Evolutionary conservation across 2,888 invertebrate genomes (phyloP), one percentile per base, ranked within the genome.

Genomic region (Allygus modestus): DNA sequence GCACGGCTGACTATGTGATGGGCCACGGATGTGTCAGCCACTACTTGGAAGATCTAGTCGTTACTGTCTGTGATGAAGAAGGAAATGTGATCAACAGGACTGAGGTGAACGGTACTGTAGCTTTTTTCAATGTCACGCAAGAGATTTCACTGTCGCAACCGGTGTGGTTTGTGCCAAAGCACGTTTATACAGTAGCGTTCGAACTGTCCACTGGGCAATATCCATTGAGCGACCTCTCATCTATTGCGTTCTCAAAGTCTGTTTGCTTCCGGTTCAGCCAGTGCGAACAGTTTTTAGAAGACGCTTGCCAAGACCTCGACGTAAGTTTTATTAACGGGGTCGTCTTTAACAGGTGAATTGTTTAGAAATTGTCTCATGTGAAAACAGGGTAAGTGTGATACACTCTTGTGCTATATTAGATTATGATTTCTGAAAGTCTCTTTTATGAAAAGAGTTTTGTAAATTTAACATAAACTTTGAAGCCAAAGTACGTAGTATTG

Each of bases 91-190:
- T 91, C 84, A 91, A 90, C 86, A 88, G 88, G 81, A 90, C 90
- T 0, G 37, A 46, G 20, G 90, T 91, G 86, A 91, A 90, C 88
- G 90, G 89, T 86, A 90, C 90, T 85, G 90, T 89, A 79, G 90
- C 92, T 61, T 90, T 91, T 84, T 92, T 91, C 90, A 91, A 92
- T 88, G 90, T 91, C 65, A 88, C 90, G 85, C 90, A 92, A 86
- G 90, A 91, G 84, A 90, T 92, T 86, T 90, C 90, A 83, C 89
- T 92, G 43, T 88, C 89, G 73, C 90, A 91, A 85, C 91, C 92
- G 17, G 90, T 91, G 86, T 87, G 87, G 86, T 87, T 87, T 61
- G 81, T 85, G 61, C 85, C 86, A 2, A 85, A 84, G 41, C 75
- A 85, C 12, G 86, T 85, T 54, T 87, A 87, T 79, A 86, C 85